Evolutionary conservation across 2,797 vertebrate species (phyloP), one percentile per base, ranked within the genome.

Genomic region (Mionectes olivaceus): DNA sequence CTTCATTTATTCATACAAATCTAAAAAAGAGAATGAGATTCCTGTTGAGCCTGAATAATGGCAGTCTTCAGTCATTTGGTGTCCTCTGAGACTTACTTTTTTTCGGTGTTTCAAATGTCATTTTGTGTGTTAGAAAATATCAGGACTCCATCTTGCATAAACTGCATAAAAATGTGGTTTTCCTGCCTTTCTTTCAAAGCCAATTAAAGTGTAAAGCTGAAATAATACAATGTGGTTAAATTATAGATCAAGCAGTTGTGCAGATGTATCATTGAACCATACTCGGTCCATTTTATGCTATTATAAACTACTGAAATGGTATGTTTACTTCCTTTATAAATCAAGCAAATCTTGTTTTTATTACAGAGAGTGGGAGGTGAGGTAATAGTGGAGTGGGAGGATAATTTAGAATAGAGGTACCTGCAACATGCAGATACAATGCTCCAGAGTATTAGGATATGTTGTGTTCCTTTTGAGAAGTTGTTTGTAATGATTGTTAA

Each of bases 301-400:
- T 94, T 94, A 92, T 91, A 95, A 96, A 95, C 82, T 90, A 91
- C 84, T 46, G 91, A 95, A 94, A 73, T 30, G 52, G 49, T 91
- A 59, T 96, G 91, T 95, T 97, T 96, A 95, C 91, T 95, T 96
- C 94, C 94, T 96, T 86, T 96, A 92, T 95, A 96, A 96, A 95
- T 96, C 96, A 96, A 94, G 76, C 39, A 95, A 94, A 95, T 96
- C 79, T 94, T 92, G 86, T 88, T 96, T 95, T 97, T 94, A 95
- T 95, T 89, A 78, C 89, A 83, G 55, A 83, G 75, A 95, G 95
- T 95, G 65, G 95, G 89, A 93, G 89, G 85, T 93, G 73, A 96
- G 87, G 83, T 96, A 94, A 94, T 94, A 90, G 59, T 70, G 71
- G 87, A 94, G 93, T 89, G 77, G 95, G 91, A 93, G 89, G 94